Percentiles rank a stretch among this genome's conserved stretches.
These are phyloP conservation scores for Bucorvus abyssinicus DNA, from an alignment of 2,797 vertebrate species.

Conservation along the genomic window DNA sequence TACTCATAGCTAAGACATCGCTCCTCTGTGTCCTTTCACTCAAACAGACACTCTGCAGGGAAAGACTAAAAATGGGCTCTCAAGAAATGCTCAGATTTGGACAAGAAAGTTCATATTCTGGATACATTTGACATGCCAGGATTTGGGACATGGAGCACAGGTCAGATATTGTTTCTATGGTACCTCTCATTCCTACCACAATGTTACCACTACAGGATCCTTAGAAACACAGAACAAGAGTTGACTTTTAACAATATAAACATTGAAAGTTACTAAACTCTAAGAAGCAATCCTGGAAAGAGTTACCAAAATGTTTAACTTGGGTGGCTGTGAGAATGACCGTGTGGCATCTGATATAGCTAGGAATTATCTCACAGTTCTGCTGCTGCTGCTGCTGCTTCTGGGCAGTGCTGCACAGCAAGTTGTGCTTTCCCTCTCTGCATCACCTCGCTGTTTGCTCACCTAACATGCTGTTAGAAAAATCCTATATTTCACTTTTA, in stretches of 20 bases:
- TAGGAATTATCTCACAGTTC: constrained; percentile 17
- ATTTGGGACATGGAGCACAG: background rate
- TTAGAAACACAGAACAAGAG: background rate
- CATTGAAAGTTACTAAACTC: background rate
- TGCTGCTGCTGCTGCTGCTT: background rate
- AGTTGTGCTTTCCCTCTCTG: background rate
- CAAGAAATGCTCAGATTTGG: background rate
- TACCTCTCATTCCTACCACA: background rate
- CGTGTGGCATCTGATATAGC: background rate
- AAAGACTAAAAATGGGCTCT: background rate
- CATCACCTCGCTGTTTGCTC: background rate
- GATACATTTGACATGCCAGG: background rate
- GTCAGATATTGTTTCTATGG: background rate
- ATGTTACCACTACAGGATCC: background rate
- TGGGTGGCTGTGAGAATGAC: constrained; percentile 5
- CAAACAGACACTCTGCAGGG: background rate
- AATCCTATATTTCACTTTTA: background rate
- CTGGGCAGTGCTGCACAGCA: background rate
- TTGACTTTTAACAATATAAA: background rate
- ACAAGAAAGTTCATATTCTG: background rate
- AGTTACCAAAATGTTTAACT: background rate
- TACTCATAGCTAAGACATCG: background rate
- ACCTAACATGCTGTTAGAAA: background rate
- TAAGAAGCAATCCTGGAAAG: background rate
- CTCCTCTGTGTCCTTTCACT: background rate